Percentiles rank a stretch among this genome's conserved stretches.
Conservation (phyloP, 2,888 invertebrate species). For the Brenthis hecate region DNA sequence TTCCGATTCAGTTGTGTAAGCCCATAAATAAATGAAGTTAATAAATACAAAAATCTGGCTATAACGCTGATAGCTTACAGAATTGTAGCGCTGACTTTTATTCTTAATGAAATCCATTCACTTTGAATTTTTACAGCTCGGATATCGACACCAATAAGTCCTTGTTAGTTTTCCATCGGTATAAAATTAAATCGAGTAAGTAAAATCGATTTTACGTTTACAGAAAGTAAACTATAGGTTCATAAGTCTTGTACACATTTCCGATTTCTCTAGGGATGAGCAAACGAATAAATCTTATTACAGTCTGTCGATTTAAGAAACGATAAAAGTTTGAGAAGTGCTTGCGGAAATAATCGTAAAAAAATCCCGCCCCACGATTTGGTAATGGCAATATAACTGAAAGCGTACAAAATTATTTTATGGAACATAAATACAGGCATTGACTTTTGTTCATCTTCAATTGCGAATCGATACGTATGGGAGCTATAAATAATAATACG, state of each 20-base stretch:
- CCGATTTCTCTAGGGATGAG: conserved; percentile 50
- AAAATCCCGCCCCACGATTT: conserved; percentile 39
- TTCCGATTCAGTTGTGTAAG: background rate
- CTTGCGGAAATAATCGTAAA: conserved; percentile 47
- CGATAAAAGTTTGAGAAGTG: conserved; percentile 56
- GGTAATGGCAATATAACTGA: conserved; percentile 39
- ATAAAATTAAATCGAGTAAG: conserved; percentile 56
- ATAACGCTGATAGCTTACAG: conserved; percentile 1
- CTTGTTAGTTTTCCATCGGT: conserved; percentile 30
- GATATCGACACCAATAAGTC: conserved; percentile 19
- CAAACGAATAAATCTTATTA: conserved; percentile 53
- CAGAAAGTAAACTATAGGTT: conserved; percentile 55
- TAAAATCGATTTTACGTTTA: conserved; percentile 48
- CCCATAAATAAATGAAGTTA: background rate
- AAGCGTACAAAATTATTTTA: conserved; percentile 41
- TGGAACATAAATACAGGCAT: conserved; percentile 28
- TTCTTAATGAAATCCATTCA: conserved; percentile 15
- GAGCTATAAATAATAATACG: background rate
- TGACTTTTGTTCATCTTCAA: conserved; percentile 25
- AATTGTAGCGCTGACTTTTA: conserved; percentile 7
- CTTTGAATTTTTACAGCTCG: conserved; percentile 5
- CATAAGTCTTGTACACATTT: conserved; percentile 51
- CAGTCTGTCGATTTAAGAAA: conserved; percentile 53
- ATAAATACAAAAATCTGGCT: conserved; percentile 2
- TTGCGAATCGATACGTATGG: conserved; percentile 11